These are phyloP conservation scores for Vultur gryphus DNA, from an alignment of 2,797 vertebrate species.

Conservation along the genomic window DNA sequence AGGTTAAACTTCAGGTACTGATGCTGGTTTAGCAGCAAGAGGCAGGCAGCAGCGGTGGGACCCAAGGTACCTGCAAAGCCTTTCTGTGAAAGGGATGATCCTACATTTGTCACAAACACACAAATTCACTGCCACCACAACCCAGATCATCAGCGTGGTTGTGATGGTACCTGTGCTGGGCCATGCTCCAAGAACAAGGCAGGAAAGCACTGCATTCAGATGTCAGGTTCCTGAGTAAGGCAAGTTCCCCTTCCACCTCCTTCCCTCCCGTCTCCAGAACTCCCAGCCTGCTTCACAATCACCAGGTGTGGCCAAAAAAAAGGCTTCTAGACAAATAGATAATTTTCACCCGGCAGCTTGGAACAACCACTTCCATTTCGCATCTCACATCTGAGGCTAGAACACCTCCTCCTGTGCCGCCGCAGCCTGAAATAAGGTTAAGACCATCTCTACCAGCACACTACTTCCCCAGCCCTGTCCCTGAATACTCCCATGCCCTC, in stretches of 20 bases:
- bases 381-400: neutral
- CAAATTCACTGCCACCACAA: fast-evolving
- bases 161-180: fast-evolving
- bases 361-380: neutral
- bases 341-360: neutral
- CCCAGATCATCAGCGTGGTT: fast-evolving
- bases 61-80: neutral
- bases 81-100: neutral
- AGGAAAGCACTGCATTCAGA: neutral
- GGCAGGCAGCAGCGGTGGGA: neutral
- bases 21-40: neutral
- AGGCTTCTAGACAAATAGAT: neutral
- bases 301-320: neutral
- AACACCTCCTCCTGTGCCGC: neutral
- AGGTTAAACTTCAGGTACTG: fast-evolving
- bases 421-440: slow-evolving; percentile 3
- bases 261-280: neutral
- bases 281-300: fast-evolving
- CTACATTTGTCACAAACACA: neutral
- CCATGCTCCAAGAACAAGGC: neutral
- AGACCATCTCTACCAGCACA: neutral
- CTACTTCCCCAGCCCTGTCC: neutral
- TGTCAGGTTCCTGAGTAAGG: neutral
- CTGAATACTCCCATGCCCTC: neutral
- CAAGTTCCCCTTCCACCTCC: neutral